Evolutionary conservation across 2,888 invertebrate species (phyloP), one percentile per base, ranked within the genome.

Genomic region (Melanargia galathea): DNA sequence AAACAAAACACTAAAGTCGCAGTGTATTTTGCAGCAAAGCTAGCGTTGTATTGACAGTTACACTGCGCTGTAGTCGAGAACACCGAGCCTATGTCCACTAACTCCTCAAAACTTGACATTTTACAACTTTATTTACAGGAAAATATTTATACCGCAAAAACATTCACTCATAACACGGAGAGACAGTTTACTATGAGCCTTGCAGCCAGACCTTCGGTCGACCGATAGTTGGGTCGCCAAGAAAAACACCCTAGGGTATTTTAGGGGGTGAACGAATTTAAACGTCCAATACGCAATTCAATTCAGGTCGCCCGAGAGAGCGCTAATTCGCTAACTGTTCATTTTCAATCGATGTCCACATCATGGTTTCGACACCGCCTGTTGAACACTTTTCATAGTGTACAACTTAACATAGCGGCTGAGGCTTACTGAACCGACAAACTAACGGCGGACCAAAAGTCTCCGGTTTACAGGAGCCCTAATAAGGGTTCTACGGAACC

Each of bases 11-110:
- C 26, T 26, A 24, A 52, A 62, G 56, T 61, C 71, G 65, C 71
- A 72, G 71, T 72, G 71, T 65, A 71, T 70, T 71, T 70, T 70
- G 72, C 69, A 66, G 69, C 70, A 64, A 68, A 69, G 69, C 70
- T 69, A 70, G 68, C 69, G 22, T 70, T 59, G 48, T 60, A 65
- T 66, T 67, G 70, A 70, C 72, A 71, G 71, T 59, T 60, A 35
- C 63, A 59, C 73, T 70, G 71, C 72, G 74, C 75, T 67, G 71
- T 67, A 70, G 68, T 51, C 63, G 20, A 57, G 40, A 43, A 55
- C 20, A 48, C 40, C 45, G 58, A 63, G 30, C 2, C 22, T 40
- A 46, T 46, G 46, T 49, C 26, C 52, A 52, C 51, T n/a, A 46
- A 49, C 49, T 52, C 43, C 16, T 16, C 51, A 30, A n/a, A n/a